Evolutionary conservation across 2,888 invertebrate genomes (phyloP).

Genomic region (Tenthredo amoena): DNA sequence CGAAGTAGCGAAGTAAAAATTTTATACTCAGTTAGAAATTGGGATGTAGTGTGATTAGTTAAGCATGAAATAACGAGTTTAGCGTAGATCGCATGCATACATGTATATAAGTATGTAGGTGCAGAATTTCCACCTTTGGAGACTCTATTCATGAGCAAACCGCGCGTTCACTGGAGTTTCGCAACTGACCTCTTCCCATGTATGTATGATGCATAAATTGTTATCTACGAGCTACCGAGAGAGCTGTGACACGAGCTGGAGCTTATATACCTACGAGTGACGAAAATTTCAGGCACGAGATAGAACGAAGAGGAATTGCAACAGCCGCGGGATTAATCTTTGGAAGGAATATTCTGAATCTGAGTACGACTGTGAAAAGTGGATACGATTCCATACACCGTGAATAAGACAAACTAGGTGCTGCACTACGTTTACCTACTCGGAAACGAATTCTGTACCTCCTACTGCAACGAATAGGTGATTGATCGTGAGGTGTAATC

Average conservation of each 20-base stretch:
- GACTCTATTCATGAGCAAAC: constrained; percentile 29
- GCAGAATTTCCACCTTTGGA: neutral
- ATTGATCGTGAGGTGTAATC: neutral
- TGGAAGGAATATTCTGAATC: neutral
- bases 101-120: neutral
- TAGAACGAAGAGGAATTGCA: neutral
- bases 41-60: no score
- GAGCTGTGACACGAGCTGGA: neutral
- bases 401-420: neutral
- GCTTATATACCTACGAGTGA: neutral
- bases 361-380: neutral
- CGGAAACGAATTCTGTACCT: neutral
- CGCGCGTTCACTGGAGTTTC: neutral
- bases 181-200: constrained; percentile 20
- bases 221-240: constrained; percentile 3
- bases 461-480: neutral
- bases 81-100: no score
- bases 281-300: neutral
- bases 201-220: neutral
- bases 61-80: no score
- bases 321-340: neutral
- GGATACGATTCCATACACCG: neutral
- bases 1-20: no score
- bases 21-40: no score
- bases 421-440: neutral